phyloP scores from a whole-genome alignment of 1,140 invertebrate species.

The Helicoverpa armigera region DNA sequence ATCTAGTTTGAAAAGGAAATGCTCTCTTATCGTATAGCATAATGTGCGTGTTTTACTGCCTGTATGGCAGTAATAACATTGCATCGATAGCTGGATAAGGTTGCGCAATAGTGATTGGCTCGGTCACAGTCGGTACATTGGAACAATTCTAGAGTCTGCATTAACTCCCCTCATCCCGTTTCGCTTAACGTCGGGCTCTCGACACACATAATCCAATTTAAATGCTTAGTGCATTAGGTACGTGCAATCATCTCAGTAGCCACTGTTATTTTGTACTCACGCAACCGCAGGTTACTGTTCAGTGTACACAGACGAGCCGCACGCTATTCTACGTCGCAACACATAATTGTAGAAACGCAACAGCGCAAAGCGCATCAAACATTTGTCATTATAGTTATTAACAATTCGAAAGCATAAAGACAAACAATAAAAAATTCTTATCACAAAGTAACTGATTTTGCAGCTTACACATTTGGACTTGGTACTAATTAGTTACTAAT shows the following conservation, averaged over 20 bases:
- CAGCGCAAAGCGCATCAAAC: constrained; percentile 31
- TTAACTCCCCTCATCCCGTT: constrained; percentile 21
- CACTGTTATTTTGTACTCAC: constrained; percentile 45
- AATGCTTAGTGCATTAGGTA: constrained; percentile 13
- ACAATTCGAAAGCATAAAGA: constrained; percentile 5
- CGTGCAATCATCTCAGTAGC: constrained; percentile 2
- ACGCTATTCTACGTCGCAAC: constrained; percentile 14
- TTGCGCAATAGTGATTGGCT: constrained; percentile 15
- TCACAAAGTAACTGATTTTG: neutral
- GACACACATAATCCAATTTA: constrained; percentile 40
- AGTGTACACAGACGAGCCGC: constrained; percentile 1
- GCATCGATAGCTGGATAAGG: constrained; percentile 35
- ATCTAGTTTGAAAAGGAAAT: constrained; percentile 10
- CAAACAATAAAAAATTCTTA: neutral
- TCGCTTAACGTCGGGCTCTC: constrained; percentile 15
- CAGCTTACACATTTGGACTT: too few relatives aligned
- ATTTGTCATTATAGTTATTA: constrained; percentile 14
- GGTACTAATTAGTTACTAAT: too few relatives aligned
- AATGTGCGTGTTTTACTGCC: constrained; percentile 14
- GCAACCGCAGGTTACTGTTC: constrained; percentile 36
- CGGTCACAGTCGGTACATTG: neutral
- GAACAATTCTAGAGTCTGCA: neutral
- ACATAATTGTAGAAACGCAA: constrained; percentile 10
- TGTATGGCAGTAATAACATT: constrained; percentile 22
- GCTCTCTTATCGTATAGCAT: constrained; percentile 10